These are phyloP conservation scores for Linnaemya vulpina DNA, from an alignment of 2,888 invertebrate genomes.

Conservation along the genomic window DNA sequence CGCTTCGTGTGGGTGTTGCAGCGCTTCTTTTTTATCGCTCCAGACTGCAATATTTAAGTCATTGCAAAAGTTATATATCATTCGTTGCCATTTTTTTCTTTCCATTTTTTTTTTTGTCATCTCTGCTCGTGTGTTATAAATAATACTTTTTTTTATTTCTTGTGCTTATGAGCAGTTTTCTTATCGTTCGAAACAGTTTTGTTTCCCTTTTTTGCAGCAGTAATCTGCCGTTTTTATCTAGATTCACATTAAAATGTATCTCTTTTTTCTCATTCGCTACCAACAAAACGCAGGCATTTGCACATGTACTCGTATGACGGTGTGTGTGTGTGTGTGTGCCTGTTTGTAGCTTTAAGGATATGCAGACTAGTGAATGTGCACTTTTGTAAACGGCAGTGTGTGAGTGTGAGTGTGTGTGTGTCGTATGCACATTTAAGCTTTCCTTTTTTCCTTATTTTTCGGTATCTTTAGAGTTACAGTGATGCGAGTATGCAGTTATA, in stretches of 20 bases:
- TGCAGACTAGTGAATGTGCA: slow-evolving; percentile 29
- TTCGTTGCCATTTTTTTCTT: slow-evolving; percentile 53
- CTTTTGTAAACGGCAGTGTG: background rate
- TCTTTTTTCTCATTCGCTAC: slow-evolving; percentile 75
- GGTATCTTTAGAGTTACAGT: slow-evolving; percentile 58
- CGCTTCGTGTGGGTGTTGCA: slow-evolving; percentile 52
- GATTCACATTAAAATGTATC: slow-evolving; percentile 82
- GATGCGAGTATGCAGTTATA: slow-evolving; percentile 73
- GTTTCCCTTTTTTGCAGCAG: slow-evolving; percentile 76
- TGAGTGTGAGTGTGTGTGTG: slow-evolving; percentile 1
- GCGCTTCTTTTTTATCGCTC: slow-evolving; percentile 17
- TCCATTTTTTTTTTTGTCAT: slow-evolving; percentile 26
- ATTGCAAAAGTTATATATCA: slow-evolving; percentile 77
- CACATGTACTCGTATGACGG: slow-evolving; percentile 5
- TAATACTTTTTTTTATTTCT: slow-evolving; percentile 66
- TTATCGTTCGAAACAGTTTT: slow-evolving; percentile 75
- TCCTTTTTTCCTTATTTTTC: slow-evolving; percentile 54
- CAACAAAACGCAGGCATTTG: background rate
- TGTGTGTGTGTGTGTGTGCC: background rate
- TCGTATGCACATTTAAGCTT: slow-evolving; percentile 55
- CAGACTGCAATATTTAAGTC: slow-evolving; percentile 80
- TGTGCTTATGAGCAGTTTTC: slow-evolving; percentile 69
- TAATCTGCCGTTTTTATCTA: slow-evolving; percentile 80
- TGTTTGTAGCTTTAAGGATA: slow-evolving; percentile 38
- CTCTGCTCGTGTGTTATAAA: slow-evolving; percentile 7